These are phyloP conservation scores for Tipula vernalis DNA, from an alignment of 2,888 invertebrate species.

Conservation along the genomic window DNA sequence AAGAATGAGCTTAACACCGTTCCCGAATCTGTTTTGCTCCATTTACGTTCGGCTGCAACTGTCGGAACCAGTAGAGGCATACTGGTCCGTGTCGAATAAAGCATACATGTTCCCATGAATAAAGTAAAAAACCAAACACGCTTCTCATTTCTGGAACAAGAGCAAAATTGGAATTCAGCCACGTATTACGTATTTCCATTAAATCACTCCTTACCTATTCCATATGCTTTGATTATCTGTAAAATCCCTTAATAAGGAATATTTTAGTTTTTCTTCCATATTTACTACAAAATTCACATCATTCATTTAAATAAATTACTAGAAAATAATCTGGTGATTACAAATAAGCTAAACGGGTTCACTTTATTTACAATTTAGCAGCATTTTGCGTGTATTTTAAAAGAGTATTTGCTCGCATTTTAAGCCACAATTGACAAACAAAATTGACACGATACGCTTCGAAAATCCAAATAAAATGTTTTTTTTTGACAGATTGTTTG, in stretches of 20 bases:
- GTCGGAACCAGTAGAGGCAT: conserved; percentile 51
- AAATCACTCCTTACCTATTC: conserved; percentile 25
- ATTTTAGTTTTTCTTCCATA: conserved; percentile 33
- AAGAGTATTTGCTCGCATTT: neutral
- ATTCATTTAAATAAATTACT: neutral
- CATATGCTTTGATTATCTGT: conserved; percentile 34
- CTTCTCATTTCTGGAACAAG: conserved; percentile 36
- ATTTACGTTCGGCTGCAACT: conserved; percentile 48
- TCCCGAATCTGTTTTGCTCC: conserved; percentile 58
- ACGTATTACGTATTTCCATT: neutral
- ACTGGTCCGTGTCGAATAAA: conserved; percentile 53
- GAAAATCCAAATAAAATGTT: neutral
- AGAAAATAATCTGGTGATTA: neutral
- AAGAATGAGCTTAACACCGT: conserved; percentile 57
- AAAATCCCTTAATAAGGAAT: conserved; percentile 32
- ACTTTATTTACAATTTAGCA: neutral
- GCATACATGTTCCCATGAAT: conserved; percentile 47
- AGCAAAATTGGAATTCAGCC: neutral
- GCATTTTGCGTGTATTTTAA: neutral
- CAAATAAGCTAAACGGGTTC: neutral
- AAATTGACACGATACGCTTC: neutral
- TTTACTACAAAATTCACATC: conserved; percentile 5
- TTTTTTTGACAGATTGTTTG: neutral
- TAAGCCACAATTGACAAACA: neutral
- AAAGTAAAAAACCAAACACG: conserved; percentile 45